Evolutionary conservation across 64 coral and sea anemone species (phyloP).

Genomic region (Actinia equina): DNA sequence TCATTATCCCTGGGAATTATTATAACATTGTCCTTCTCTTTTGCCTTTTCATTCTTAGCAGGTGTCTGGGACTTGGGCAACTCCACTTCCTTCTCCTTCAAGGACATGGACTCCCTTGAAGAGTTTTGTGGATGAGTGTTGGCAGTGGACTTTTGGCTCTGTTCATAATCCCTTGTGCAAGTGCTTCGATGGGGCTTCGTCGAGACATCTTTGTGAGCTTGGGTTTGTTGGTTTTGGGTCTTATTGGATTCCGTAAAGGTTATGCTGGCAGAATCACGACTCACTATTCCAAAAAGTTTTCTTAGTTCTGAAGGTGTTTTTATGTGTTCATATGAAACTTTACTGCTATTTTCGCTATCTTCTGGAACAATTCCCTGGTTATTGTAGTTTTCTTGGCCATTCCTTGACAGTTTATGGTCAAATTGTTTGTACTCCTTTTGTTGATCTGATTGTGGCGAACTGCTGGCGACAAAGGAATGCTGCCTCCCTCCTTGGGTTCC

Average conservation of each 20-base stretch:
- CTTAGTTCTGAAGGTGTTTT: conserved; percentile 46
- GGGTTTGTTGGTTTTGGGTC: neutral
- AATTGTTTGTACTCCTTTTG: conserved; percentile 15
- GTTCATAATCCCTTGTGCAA: neutral
- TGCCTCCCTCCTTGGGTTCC: neutral
- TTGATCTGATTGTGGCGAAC: conserved; percentile 12
- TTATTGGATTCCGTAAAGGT: neutral
- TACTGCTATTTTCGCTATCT: neutral
- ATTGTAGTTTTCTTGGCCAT: conserved; percentile 21
- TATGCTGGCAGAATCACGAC: neutral
- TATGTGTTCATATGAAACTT: conserved; percentile 57
- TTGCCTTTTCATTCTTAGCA: neutral
- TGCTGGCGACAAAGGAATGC: conserved; percentile 29
- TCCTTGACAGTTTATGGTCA: conserved; percentile 24
- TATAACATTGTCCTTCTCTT: neutral
- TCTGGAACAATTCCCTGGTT: neutral
- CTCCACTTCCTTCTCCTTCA: neutral
- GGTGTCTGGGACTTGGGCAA: neutral
- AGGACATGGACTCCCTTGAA: neutral
- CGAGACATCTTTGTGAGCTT: neutral
- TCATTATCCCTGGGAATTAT: neutral
- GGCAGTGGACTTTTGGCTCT: neutral
- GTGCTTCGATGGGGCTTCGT: neutral
- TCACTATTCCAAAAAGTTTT: conserved; percentile 58
- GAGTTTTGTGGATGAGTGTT: neutral